These are phyloP conservation scores for Cyrtorhinus lividipennis DNA, from an alignment of 1,140 invertebrate species.

Conservation along the genomic window DNA sequence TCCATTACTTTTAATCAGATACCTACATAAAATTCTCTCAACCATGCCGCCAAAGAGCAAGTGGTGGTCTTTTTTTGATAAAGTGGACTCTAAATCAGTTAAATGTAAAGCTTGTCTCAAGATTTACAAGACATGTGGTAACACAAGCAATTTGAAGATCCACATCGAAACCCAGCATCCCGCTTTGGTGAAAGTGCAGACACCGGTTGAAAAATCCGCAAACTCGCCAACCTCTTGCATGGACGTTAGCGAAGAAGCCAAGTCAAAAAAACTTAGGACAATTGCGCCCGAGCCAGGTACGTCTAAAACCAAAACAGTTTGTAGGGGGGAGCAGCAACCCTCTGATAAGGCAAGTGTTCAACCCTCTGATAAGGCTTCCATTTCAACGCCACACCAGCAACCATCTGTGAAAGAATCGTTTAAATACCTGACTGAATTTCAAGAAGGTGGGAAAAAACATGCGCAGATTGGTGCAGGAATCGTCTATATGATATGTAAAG, in stretches of 20 bases:
- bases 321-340: no score
- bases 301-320: no score
- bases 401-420: background rate
- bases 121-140: background rate
- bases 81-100: background rate
- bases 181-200: background rate
- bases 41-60: no score
- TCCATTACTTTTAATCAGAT: no score
- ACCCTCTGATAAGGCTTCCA: no score
- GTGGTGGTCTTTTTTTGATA: background rate
- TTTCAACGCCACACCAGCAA: background rate
- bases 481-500: background rate
- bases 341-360: no score
- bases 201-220: background rate
- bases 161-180: background rate
- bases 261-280: background rate
- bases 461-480: background rate
- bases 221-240: background rate
- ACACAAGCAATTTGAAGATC: background rate
- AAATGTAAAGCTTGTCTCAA: background rate
- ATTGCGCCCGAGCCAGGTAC: background rate
- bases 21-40: no score
- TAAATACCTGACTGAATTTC: background rate
- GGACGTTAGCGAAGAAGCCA: background rate
- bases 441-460: background rate